These are phyloP conservation scores for Drosophila parthenogenetica DNA, from an alignment of 2,888 invertebrate species.

Conservation along the genomic window DNA sequence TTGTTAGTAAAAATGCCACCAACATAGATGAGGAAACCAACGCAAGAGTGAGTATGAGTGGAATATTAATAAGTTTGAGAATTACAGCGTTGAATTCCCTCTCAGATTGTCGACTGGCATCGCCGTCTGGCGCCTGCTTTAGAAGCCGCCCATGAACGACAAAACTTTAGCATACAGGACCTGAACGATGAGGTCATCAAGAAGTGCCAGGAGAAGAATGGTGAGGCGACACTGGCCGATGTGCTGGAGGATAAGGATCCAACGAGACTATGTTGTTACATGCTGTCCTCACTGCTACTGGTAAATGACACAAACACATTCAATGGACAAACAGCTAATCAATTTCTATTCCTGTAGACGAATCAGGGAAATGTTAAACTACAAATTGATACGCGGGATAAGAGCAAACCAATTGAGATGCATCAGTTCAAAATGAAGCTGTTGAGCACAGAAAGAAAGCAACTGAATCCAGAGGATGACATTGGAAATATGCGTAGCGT, in stretches of 20 bases:
- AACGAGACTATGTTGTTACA: constrained; percentile 69
- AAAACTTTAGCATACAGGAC: constrained; percentile 82
- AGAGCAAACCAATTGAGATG: constrained; percentile 63
- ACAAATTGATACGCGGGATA: constrained; percentile 46
- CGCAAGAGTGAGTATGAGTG: constrained; percentile 27
- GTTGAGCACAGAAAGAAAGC: constrained; percentile 68
- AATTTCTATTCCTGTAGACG: constrained; percentile 54
- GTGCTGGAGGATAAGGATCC: constrained; percentile 78
- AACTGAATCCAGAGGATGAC: constrained; percentile 82
- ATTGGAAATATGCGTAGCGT: constrained; percentile 67
- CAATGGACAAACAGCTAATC: background rate
- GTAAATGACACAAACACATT: constrained; percentile 55
- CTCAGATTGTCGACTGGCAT: constrained; percentile 83
- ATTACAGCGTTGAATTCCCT: background rate
- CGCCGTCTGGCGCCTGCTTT: constrained; percentile 79
- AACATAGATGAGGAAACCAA: constrained; percentile 51
- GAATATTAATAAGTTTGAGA: background rate
- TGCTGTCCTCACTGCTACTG: constrained; percentile 81
- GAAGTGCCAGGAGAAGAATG: constrained; percentile 58
- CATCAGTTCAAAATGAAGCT: constrained; percentile 72
- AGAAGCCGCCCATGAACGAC: constrained; percentile 79
- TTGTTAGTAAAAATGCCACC: constrained; percentile 2
- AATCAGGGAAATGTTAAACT: constrained; percentile 79
- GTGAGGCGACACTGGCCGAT: constrained; percentile 64
- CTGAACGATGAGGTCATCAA: constrained; percentile 81